Evolutionary conservation across 2,113 vertebrate species (phyloP).

Genomic region (Pseudolaguvia tuberculata): DNA sequence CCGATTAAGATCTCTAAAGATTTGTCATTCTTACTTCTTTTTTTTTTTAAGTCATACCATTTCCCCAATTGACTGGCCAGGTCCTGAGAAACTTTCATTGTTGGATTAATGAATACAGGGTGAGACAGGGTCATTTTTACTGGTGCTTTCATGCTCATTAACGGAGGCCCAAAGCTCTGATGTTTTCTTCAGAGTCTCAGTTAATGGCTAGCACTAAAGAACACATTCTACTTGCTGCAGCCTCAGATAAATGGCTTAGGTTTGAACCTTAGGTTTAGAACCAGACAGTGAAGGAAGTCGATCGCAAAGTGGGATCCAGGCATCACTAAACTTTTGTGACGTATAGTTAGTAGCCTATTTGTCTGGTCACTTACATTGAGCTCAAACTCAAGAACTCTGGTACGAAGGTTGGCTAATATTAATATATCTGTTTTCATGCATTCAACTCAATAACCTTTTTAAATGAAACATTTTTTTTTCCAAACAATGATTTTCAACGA

Average conservation of each 20-base stretch:
- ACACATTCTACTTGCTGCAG: constrained; percentile 41
- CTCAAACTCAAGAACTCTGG: neutral
- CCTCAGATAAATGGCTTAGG: constrained; percentile 29
- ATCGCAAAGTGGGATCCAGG: neutral
- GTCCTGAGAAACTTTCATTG: constrained; percentile 61
- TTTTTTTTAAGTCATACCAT: constrained; percentile 49
- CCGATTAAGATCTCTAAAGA: constrained; percentile 36
- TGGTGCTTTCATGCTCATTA: constrained; percentile 62
- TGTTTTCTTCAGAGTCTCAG: constrained; percentile 60
- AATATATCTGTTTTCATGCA: no score
- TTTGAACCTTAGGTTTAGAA: constrained; percentile 10
- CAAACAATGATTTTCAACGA: neutral
- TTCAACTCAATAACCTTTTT: neutral
- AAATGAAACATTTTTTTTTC: neutral
- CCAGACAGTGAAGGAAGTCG: neutral
- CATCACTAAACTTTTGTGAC: neutral
- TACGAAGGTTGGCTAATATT: neutral
- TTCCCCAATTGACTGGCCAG: constrained; percentile 52
- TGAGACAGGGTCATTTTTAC: constrained; percentile 59
- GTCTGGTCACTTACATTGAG: neutral
- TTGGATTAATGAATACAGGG: constrained; percentile 61
- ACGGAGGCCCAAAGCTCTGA: constrained; percentile 53
- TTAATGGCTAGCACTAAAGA: constrained; percentile 56
- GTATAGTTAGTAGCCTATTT: neutral
- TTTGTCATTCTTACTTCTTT: constrained; percentile 34